Base-by-base conservation (phyloP, 64 coral and sea anemone genomes). In the Exaiptasia diaphana region DNA sequence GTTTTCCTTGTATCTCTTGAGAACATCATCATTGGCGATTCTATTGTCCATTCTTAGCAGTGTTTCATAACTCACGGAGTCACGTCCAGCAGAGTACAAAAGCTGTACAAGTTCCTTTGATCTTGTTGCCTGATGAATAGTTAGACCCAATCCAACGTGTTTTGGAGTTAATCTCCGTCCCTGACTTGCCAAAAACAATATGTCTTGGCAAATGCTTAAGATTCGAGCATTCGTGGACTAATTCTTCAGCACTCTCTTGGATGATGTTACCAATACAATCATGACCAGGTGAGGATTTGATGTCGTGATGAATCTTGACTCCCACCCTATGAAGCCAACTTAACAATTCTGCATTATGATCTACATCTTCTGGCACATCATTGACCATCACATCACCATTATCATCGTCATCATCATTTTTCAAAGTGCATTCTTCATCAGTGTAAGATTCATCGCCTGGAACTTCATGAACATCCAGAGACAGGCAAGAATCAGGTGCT, bases 121-220 rank as follows among this genome's bases (percentile, higher is more conserved):
- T 50, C 83, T 53, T 21, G 83, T 76, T 48, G 72, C 83, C 43
- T 87, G 83, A 38, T 87, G 83, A 70, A 87, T 5, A 52, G 83
- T 87, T n/a, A 76, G 50, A 14, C 83, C 83, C 42, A 87, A 39
- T 8, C 83, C 83, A 50, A 87, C 38, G 38, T 87, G 83, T 22
- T 77, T 87, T 30, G 83, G 83, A 13, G 72, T 87, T 23, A 64
- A 34, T 20, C 68, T 76, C 18, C 32, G 38, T 20, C 73, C 67
- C 56, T 41, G 68, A 24, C 59, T 77, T 62, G 54, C 90, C 17
- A 64, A 15, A 52, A 85, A 92, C 42, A 86, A 4, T 30, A 92
- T 92, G 50, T 86, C 90, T 58, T 92, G 82, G 67, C 81, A 85
- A 79, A 91, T 91, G 49, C 88, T 91, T 32, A 91, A 30, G 33